Conservation (phyloP, 2,113 vertebrate genomes). For the Rhegmatorhina hoffmannsi region DNA sequence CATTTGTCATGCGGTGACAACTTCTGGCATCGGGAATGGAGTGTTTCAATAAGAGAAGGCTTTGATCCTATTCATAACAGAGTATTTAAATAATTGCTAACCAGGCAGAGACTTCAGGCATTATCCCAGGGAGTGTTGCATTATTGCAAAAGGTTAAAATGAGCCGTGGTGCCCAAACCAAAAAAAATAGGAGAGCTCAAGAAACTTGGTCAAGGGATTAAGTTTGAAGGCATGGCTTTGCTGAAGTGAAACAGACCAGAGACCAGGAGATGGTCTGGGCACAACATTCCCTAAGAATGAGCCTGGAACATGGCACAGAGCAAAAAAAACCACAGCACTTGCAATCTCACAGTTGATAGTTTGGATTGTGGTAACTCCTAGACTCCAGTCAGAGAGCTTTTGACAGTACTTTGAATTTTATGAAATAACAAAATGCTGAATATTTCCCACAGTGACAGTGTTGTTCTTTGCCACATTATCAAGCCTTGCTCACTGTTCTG, state of each 20-base stretch:
- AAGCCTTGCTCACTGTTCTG: not conserved
- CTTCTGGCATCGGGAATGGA: constrained; percentile 42
- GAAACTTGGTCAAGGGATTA: constrained; percentile 12
- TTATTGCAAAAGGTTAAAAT: constrained; percentile 49
- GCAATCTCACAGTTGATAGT: not conserved
- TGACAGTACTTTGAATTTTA: not conserved
- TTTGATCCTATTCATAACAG: constrained; percentile 62
- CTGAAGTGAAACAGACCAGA: not conserved
- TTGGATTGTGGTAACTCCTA: not conserved
- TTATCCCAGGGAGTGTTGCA: constrained; percentile 24
- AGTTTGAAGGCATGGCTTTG: not conserved
- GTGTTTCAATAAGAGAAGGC: constrained; percentile 52
- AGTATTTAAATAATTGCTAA: constrained; percentile 67
- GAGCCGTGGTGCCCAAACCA: not conserved
- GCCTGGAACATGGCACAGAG: not conserved
- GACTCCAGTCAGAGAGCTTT: not conserved
- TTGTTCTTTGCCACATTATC: not conserved
- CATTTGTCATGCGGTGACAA: constrained; percentile 55
- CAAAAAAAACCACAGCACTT: not conserved
- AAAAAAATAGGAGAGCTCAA: not conserved
- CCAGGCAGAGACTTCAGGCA: constrained; percentile 37
- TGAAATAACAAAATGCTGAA: not conserved
- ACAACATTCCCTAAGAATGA: not conserved
- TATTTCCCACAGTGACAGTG: not conserved
- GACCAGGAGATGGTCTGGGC: not conserved